Conservation (phyloP, 2,888 invertebrate species). For the Andrena trimmerana region DNA sequence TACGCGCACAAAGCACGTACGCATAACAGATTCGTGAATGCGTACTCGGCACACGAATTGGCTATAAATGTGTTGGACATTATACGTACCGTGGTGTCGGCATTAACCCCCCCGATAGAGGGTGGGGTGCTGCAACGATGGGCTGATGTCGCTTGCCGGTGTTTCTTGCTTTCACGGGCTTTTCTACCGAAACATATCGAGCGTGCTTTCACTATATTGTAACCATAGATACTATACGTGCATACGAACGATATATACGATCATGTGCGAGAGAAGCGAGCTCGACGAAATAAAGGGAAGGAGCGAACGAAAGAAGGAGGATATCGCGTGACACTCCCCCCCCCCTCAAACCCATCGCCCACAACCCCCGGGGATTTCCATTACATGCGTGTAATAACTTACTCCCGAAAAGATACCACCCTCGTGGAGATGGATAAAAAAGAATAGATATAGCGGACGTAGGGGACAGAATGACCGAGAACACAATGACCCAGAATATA, state of each 20-base stretch:
- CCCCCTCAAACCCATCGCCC: background rate
- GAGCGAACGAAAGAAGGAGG: conserved; percentile 45
- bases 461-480: conserved; percentile 65
- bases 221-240: conserved; percentile 46
- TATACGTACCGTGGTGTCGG: conserved; percentile 58
- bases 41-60: conserved; percentile 70
- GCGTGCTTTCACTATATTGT: conserved; percentile 67
- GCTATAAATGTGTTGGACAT: conserved; percentile 68
- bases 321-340: conserved; percentile 34
- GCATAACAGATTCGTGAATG: conserved; percentile 62
- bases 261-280: conserved; percentile 32
- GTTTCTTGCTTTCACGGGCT: conserved; percentile 77
- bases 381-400: conserved; percentile 27
- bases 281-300: conserved; percentile 36
- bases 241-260: conserved; percentile 29
- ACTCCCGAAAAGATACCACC: conserved; percentile 10
- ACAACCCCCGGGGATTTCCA: conserved; percentile 22
- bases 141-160: conserved; percentile 82
- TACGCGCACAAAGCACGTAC: conserved; percentile 2
- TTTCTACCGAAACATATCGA: conserved; percentile 58
- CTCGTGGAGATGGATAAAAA: conserved; percentile 36
- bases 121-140: conserved; percentile 72
- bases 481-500: conserved; percentile 69
- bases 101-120: conserved; percentile 63
- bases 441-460: conserved; percentile 44